Evolutionary conservation across 2,113 vertebrate genomes (phyloP), one percentile per base, ranked within the genome.

Genomic region (Benthochromis sp.): DNA sequence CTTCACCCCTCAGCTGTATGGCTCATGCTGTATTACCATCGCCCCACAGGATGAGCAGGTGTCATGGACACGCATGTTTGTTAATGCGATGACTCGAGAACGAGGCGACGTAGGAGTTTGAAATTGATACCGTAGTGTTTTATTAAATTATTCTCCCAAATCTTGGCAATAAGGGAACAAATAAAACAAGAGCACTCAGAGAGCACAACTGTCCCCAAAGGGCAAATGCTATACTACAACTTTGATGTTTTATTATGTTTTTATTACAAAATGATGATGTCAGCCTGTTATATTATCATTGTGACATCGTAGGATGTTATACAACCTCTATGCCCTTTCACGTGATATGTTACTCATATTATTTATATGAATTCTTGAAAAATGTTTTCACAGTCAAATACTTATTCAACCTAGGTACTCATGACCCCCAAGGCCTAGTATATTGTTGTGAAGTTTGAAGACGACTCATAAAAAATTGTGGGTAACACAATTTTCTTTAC

Each of bases 291-390:
- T 13, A 21, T 69, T 21, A 21, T 69, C 11, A 38, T 69, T 38
- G 63, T 38, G 63, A 69, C 11, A 69, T 69, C 11, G 1, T 38
- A 38, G 7, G 7, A 69, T 8, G 19, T 69, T 66, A n/a, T 38
- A 38, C 31, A 66, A 1, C 61, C 31, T 66, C 61, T n/a, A 12
- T 38, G 59, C 31, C 61, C 17, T 66, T 66, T 38, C 6, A 38
- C 4, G 0, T 38, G 4, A 1, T 0, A n/a, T 13, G 19, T 38
- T 66, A 66, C 34, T 66, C 61, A 69, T 27, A 52, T 59, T 31
- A 59, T 19, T 63, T 36, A 63, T 3, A 57, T 13, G 19, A 38
- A n/a, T 66, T 66, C 19, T 66, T 66, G 61, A 66, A 66, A 66
- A 66, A 38, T 38, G 0, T 38, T 66, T 66, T 69, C 34, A 69